Base-by-base conservation (phyloP, 37 sponge, comb jelly and placozoan species). In the Halichondria panicea region DNA sequence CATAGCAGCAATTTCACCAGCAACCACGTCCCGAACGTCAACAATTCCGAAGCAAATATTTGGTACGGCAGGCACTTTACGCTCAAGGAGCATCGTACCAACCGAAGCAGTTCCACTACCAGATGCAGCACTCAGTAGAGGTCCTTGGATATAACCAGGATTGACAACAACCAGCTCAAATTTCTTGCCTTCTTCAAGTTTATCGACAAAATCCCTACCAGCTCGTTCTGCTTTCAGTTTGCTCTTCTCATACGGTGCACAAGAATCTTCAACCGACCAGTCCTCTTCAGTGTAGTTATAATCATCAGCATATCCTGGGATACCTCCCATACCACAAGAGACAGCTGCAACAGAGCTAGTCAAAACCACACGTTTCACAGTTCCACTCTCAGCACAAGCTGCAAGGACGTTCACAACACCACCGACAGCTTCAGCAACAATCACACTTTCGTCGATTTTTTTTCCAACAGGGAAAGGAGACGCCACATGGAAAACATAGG, bases 11-110 rank as follows among this genome's bases (percentile, higher is more conserved):
- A 93, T 84, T 65, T 92, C 86, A 22, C 86, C 94, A 13, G 71
- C 79, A n/a, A 88, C 91, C 19, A 93, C 91, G 81, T 96, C 97
- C 30, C 97, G 79, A 0, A 96, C 94, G 52, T 96, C 97, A 9
- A 90, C 83, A 0, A 85, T 1, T 2, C 83, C 66, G 21, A 81
- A 63, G 65, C 43, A 53, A 50, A 90, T 32, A 33, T 89, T 53
- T 4, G 91, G 91, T 0, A 96, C 34, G 0, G 71, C 82, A 7
- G 88, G 76, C 40, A 87, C 30, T 27, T 87, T 70, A 19, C 87
- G 81, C 4, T 12, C 35, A 13, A 96, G 63, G 3, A 96, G 12
- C 25, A 21, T 27, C 48, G 21, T 1, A 9, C 90, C 19, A 3
- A 80, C 19, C n/a, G 36, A 57, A 19, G 25, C 55, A 3, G 88